These are phyloP conservation scores for Furnarius figulus DNA, from an alignment of 2,113 vertebrate genomes.

Conservation along the genomic window DNA sequence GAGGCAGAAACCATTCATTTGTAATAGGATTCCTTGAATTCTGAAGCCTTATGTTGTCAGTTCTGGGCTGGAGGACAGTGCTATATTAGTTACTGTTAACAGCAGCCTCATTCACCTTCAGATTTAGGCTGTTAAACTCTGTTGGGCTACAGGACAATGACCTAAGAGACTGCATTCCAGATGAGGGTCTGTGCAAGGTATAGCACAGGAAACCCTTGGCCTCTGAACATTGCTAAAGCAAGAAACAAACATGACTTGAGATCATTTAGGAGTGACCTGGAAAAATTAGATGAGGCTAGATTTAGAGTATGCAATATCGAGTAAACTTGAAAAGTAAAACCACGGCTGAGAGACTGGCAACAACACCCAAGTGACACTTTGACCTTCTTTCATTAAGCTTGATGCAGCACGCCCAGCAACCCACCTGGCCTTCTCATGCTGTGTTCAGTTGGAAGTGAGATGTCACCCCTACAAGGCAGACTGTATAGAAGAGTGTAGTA, in stretches of 20 bases:
- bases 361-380: not conserved
- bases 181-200: not conserved
- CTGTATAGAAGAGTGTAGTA: not conserved
- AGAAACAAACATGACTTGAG: not conserved
- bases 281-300: not conserved
- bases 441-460: not conserved
- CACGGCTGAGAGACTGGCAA: not conserved
- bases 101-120: constrained; percentile 22
- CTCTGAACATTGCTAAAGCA: not conserved
- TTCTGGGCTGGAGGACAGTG: not conserved
- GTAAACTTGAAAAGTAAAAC: not conserved
- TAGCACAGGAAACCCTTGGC: not conserved
- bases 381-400: not conserved
- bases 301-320: not conserved
- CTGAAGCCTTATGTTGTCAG: constrained; percentile 23
- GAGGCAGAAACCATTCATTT: constrained; percentile 23
- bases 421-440: not conserved
- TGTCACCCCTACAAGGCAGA: not conserved
- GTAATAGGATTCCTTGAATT: constrained; percentile 21
- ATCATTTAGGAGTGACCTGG: not conserved
- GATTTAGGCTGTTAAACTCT: not conserved
- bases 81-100: not conserved
- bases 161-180: not conserved
- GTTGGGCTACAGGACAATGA: not conserved
- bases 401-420: not conserved